Evolutionary conservation across 1,140 invertebrate species (phyloP), one percentile per base, ranked within the genome.

Genomic region (Mamestra configurata): DNA sequence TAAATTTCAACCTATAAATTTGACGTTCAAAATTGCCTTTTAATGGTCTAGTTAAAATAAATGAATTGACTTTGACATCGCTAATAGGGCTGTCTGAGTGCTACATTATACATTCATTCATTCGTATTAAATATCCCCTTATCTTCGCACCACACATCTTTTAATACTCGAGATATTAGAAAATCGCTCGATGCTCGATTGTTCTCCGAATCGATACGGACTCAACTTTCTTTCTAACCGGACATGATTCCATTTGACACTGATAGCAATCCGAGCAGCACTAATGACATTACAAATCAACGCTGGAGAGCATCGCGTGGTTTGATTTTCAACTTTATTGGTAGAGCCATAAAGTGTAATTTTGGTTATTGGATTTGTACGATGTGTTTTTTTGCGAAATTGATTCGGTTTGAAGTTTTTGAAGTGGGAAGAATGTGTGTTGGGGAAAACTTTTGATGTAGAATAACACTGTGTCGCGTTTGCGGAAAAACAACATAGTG

Each of bases 141-240:
- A 43, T 43, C 8, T 43, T 31, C 31, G 11, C 11, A 15, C 15
- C 64, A 24, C 40, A 64, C 59, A 70, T 70, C 64, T 46, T 20
- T 20, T 61, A 35, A 1, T 49, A 70, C 13, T 18, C 37, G 22
- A 51, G 24, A 71, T 71, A 53, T 53, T 71, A 71, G 68, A 71
- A 71, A 71, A 71, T 71, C 6, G 15, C 43, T 31, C 49, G 27
- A 31, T 31, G 27, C 27, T 31, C 27, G 68, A 53, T 53, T 71
- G 7, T 71, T 71, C 46, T 71, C 66, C 40, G 22, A 79, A 73
- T 81, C 75, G 79, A 78, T 70, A 72, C 55, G 31, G 70, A 73
- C 27, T 57, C 40, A 71, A 82, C 82, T 86, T 86, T 86, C 82
- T 72, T 80, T 82, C 13, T 31, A 79, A 75, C 68, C 75, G 66